Percentiles rank a stretch among this genome's conserved stretches.
phyloP scores from a whole-genome alignment of 2,113 vertebrate species.

The Oostethus manadensis region DNA sequence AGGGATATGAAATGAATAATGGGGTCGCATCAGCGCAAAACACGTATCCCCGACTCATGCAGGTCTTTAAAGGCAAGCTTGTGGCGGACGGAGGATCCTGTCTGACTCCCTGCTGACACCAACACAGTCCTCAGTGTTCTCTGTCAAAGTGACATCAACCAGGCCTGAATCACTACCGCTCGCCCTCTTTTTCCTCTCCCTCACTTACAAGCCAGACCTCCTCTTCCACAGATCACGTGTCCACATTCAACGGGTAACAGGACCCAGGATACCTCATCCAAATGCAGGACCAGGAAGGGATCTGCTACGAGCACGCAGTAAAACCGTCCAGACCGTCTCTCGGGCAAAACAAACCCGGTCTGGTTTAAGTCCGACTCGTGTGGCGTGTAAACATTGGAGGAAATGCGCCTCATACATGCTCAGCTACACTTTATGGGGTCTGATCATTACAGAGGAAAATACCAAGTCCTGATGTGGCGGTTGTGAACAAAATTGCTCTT shows the following conservation, averaged over 20 bases:
- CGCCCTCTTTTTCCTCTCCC: slow-evolving; percentile 36
- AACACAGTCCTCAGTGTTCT: slow-evolving; percentile 58
- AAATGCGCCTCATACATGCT: neutral
- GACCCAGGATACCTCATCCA: slow-evolving; percentile 48
- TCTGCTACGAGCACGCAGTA: slow-evolving; percentile 9
- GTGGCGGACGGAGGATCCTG: slow-evolving; percentile 13
- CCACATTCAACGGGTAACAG: slow-evolving; percentile 40
- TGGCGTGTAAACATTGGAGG: slow-evolving; percentile 1
- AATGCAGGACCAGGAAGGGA: slow-evolving; percentile 25
- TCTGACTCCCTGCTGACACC: slow-evolving; percentile 47
- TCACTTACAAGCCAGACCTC: slow-evolving; percentile 32
- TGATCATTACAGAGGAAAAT: neutral
- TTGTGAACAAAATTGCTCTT: no score
- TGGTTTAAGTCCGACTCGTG: slow-evolving; percentile 5
- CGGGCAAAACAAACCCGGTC: slow-evolving; percentile 34
- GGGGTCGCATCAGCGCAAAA: slow-evolving; percentile 39
- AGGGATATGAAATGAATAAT: slow-evolving; percentile 43
- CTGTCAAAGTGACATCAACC: slow-evolving; percentile 64
- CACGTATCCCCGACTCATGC: slow-evolving; percentile 27
- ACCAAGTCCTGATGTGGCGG: no score
- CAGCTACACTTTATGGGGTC: neutral
- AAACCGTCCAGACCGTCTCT: slow-evolving; percentile 17
- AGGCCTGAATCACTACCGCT: slow-evolving; percentile 38
- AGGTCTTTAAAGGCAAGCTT: slow-evolving; percentile 10
- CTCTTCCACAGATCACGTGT: slow-evolving; percentile 33